Base-by-base conservation (phyloP, 2,797 vertebrate species). In the Pseudopleuronectes americanus region DNA sequence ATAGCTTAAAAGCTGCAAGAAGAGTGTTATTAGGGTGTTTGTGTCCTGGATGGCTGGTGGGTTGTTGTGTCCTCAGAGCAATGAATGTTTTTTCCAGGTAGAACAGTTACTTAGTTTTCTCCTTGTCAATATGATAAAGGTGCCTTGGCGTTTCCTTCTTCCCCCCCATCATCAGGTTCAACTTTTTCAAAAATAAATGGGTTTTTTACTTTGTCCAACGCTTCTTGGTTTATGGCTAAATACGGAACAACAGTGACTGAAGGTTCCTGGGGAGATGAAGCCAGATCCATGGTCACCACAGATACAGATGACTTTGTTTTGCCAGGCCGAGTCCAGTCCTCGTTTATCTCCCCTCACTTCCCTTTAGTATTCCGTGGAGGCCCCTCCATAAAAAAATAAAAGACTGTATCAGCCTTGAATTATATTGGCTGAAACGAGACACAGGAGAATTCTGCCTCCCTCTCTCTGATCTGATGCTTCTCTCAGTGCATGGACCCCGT, bases 351-450 rank as follows among this genome's bases (percentile, higher is more conserved):
- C 64, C 71, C 57, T 78, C 31, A 47, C 68, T 65, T 38, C 36
- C 71, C 38, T 83, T 92, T 82, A 79, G 83, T 84, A 93, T 91
- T 90, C 87, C 70, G 82, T 19, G 49, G 76, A 81, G 84, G 64
- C 55, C 71, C 54, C 71, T 67, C 51, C 26, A 74, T 28, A 26
- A 76, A 73, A 67, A 8, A 45, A 45, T 19, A 19, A 45, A 19
- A 45, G 68, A 79, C 77, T 58, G 69, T 76, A 88, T 86, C 79
- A 64, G 75, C 87, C 77, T 75, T 87, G 86, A 91, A 88, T 92
- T 89, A 84, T 90, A 93, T 91, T 89, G 87, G 83, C 79, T 78
- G 72, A 84, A 92, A 93, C 84, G 87, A 90, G 82, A 81, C 88
- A 74, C 82, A 23, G 58, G 86, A 88, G 90, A 84, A 85, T 83